These are phyloP conservation scores for Halichondria panicea DNA, from an alignment of 37 sponge, comb jelly and placozoan species.

Conservation along the genomic window DNA sequence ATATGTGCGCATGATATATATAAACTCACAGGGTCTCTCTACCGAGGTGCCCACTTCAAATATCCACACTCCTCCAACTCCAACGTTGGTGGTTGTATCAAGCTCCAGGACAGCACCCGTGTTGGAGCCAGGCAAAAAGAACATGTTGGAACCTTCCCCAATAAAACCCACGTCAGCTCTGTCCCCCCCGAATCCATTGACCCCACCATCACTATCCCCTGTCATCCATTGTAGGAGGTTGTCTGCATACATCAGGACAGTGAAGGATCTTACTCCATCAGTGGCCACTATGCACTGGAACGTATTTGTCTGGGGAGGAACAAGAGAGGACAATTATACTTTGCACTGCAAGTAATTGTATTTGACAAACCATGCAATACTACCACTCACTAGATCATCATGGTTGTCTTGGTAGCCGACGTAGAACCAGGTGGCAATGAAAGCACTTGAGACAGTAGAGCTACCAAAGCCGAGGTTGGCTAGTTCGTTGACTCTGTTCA, in stretches of 20 bases:
- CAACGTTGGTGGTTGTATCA: constrained; percentile 6
- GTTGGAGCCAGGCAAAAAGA: constrained; percentile 20
- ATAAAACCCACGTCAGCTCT: constrained; percentile 9
- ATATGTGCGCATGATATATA: no score
- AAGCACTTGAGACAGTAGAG: no score
- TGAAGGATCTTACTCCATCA: neutral
- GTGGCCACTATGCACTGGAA: constrained; percentile 19
- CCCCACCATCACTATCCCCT: neutral
- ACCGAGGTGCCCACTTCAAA: neutral
- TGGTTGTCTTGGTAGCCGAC: constrained; percentile 30
- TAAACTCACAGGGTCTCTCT: no score
- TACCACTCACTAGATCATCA: constrained; percentile 8
- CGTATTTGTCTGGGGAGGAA: constrained; percentile 7
- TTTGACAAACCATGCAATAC: neutral
- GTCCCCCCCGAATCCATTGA: constrained; percentile 13
- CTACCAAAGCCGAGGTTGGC: neutral
- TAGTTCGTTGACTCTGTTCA: neutral
- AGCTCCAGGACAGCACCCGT: constrained; percentile 9
- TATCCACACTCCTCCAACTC: neutral
- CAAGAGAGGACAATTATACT: neutral
- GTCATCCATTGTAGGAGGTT: constrained; percentile 8
- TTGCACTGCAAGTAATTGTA: neutral
- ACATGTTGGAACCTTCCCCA: neutral
- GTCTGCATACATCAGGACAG: neutral
- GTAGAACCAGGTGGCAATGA: constrained; percentile 19